Conservation (phyloP, 2,888 invertebrate genomes). For the Drosophila kokeensis region DNA sequence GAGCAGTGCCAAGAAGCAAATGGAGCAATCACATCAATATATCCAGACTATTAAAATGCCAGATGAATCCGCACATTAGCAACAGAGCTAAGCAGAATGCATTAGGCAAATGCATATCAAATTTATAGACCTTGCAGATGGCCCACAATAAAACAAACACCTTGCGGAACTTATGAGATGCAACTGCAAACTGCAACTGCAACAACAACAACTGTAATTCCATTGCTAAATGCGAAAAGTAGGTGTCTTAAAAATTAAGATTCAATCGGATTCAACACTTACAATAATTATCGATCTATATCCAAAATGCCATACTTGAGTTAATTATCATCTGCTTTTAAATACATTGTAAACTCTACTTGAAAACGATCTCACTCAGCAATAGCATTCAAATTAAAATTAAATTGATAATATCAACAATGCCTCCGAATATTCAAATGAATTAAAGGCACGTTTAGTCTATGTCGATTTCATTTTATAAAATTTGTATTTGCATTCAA, state of each 20-base stretch:
- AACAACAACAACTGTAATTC: background rate
- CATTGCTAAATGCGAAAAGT: background rate
- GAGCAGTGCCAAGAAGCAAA: slow-evolving; percentile 22
- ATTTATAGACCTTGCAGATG: slow-evolving; percentile 33
- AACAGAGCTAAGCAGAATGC: slow-evolving; percentile 36
- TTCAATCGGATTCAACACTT: background rate
- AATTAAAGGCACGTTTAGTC: background rate
- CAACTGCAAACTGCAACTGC: background rate
- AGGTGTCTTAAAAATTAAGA: background rate
- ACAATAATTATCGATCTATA: background rate
- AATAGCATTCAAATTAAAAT: background rate
- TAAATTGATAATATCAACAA: too few species aligned
- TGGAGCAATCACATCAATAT: slow-evolving; percentile 45
- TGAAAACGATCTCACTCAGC: background rate
- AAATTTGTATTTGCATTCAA: background rate
- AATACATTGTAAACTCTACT: background rate
- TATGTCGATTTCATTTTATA: background rate
- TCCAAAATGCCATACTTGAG: background rate
- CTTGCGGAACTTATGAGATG: slow-evolving; percentile 2
- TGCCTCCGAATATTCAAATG: background rate
- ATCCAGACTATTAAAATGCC: slow-evolving; percentile 40
- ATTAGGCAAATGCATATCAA: slow-evolving; percentile 50
- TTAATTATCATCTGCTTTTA: background rate
- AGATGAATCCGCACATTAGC: slow-evolving; percentile 26
- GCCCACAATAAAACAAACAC: slow-evolving; percentile 5